phyloP scores from a whole-genome alignment of 2,888 invertebrate genomes.

The Drosophila formosana region DNA sequence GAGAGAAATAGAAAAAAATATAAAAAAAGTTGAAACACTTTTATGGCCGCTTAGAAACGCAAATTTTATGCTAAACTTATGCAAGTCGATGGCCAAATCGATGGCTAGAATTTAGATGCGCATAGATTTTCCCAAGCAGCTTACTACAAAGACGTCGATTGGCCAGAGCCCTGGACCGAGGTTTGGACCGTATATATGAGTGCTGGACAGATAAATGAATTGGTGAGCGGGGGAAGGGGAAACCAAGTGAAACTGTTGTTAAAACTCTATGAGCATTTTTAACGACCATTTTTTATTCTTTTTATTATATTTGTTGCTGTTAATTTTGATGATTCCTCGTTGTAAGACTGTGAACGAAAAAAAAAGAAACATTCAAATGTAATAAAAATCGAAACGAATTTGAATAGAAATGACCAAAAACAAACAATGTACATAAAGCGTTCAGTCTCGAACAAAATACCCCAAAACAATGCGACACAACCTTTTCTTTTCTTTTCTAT shows the following conservation, averaged over 20 bases:
- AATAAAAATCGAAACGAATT: conserved; percentile 64
- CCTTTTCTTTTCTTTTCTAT: conserved; percentile 6
- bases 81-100: conserved; percentile 56
- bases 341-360: conserved; percentile 26
- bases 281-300: conserved; percentile 44
- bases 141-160: conserved; percentile 24
- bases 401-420: conserved; percentile 59
- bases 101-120: conserved; percentile 57
- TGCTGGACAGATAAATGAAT: conserved; percentile 3
- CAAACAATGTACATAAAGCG: conserved; percentile 32
- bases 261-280: conserved; percentile 38
- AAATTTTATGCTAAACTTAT: conserved; percentile 68
- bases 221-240: too few relatives aligned
- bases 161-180: conserved; percentile 10
- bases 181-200: conserved; percentile 14
- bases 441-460: conserved; percentile 25
- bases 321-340: conserved; percentile 51
- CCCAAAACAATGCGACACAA: conserved; percentile 28
- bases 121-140: conserved; percentile 62
- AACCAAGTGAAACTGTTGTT: conserved; percentile 22
- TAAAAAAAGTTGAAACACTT: conserved; percentile 46
- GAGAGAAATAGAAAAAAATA: background rate
- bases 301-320: conserved; percentile 43
- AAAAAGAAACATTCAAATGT: conserved; percentile 38
- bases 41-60: conserved; percentile 55